phyloP scores from a whole-genome alignment of 2,888 invertebrate species.

The Tinea semifulvella region DNA sequence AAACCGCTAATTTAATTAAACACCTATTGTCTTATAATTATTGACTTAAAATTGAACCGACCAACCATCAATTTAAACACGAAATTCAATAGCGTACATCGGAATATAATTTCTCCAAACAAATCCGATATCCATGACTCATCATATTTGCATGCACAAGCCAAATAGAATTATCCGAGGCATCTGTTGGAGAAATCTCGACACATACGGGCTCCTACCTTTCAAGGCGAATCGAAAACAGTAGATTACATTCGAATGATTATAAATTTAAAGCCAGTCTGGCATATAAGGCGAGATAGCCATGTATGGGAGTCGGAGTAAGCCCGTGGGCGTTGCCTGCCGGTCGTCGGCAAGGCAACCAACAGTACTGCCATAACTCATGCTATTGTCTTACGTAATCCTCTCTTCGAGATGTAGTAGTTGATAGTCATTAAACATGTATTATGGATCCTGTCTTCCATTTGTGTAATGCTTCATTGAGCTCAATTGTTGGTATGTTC shows the following conservation, averaged over 20 bases:
- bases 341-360: constrained; percentile 34
- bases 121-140: constrained; percentile 1
- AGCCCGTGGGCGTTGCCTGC: constrained; percentile 40
- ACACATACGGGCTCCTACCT: not conserved
- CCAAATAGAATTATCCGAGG: not conserved
- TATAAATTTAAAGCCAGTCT: too few relatives aligned
- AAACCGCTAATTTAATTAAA: too few relatives aligned
- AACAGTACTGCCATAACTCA: constrained; percentile 37
- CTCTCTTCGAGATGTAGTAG: constrained; percentile 29
- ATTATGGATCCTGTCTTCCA: constrained; percentile 49
- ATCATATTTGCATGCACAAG: not conserved
- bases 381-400: constrained; percentile 52
- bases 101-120: constrained; percentile 8
- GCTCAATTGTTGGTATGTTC: constrained; percentile 27
- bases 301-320: constrained; percentile 27
- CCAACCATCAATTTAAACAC: not conserved
- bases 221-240: constrained; percentile 36
- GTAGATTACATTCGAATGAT: constrained; percentile 22
- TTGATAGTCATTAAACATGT: constrained; percentile 41
- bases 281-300: constrained; percentile 52
- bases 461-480: constrained; percentile 46
- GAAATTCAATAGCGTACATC: not conserved
- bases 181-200: constrained; percentile 1
- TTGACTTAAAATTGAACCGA: too few relatives aligned
- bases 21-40: too few relatives aligned